These are phyloP conservation scores for Clepsis dumicolana DNA, from an alignment of 2,888 invertebrate genomes.

Conservation along the genomic window DNA sequence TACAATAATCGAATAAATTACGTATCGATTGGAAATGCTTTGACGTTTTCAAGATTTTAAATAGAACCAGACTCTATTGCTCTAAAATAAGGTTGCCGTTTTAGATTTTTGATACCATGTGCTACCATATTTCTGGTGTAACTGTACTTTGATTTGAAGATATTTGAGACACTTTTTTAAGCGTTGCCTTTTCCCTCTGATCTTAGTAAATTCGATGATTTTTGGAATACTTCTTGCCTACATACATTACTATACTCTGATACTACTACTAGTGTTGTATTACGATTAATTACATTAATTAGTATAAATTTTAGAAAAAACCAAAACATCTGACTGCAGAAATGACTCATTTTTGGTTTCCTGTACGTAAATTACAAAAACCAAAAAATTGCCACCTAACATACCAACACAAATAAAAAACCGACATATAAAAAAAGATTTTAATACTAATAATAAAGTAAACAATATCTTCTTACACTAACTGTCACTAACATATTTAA, in stretches of 20 bases:
- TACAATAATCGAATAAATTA: neutral
- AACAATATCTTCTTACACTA: neutral
- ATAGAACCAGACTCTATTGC: neutral
- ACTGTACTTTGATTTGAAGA: neutral
- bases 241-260: too few relatives aligned
- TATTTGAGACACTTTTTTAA: neutral
- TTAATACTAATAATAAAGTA: constrained; percentile 1
- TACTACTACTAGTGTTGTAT: too few relatives aligned
- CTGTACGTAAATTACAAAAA: too few relatives aligned
- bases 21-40: neutral
- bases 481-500: neutral
- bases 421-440: neutral
- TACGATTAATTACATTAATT: too few relatives aligned
- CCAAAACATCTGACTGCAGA: too few relatives aligned
- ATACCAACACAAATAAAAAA: neutral
- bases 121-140: neutral
- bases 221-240: too few relatives aligned
- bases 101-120: neutral
- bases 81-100: neutral
- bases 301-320: too few relatives aligned
- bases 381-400: neutral
- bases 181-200: neutral
- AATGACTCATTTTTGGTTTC: too few relatives aligned
- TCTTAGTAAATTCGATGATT: neutral
- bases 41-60: neutral